Percentiles rank a stretch among this genome's conserved stretches.
phyloP scores from a whole-genome alignment of 1,140 invertebrate genomes.

The Drosophila athabasca region DNA sequence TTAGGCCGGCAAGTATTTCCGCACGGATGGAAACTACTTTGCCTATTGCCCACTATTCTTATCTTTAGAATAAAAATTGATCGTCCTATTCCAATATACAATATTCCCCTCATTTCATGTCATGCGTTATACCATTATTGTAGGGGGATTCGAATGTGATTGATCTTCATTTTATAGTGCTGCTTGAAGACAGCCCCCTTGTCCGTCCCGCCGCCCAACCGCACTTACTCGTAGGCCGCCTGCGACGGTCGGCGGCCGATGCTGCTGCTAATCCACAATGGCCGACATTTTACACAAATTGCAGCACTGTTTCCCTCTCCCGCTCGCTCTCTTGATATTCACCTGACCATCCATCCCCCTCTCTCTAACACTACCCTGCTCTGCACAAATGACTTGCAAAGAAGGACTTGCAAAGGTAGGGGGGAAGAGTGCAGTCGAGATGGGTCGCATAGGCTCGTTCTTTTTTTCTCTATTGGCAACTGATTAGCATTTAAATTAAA shows the following conservation, averaged over 20 bases:
- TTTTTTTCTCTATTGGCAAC: constrained; percentile 78
- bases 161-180: too few species aligned
- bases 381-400: constrained; percentile 50
- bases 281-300: constrained; percentile 77
- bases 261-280: constrained; percentile 63
- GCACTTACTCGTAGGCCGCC: constrained; percentile 24
- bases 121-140: too few species aligned
- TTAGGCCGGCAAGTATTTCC: neutral
- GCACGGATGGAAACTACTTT: neutral
- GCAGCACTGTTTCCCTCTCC: constrained; percentile 39
- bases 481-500: constrained; percentile 82
- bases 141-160: too few species aligned
- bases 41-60: neutral
- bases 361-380: constrained; percentile 5
- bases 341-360: neutral
- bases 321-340: too few species aligned
- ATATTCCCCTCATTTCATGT: too few species aligned
- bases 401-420: neutral
- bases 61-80: too few species aligned
- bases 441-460: constrained; percentile 47
- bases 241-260: constrained; percentile 20
- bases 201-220: neutral
- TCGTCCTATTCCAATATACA: too few species aligned
- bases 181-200: too few species aligned
- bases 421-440: constrained; percentile 35